Evolutionary conservation across 2,797 vertebrate species (phyloP), one percentile per base, ranked within the genome.

Genomic region (Tokudaia tokunoshimensis): DNA sequence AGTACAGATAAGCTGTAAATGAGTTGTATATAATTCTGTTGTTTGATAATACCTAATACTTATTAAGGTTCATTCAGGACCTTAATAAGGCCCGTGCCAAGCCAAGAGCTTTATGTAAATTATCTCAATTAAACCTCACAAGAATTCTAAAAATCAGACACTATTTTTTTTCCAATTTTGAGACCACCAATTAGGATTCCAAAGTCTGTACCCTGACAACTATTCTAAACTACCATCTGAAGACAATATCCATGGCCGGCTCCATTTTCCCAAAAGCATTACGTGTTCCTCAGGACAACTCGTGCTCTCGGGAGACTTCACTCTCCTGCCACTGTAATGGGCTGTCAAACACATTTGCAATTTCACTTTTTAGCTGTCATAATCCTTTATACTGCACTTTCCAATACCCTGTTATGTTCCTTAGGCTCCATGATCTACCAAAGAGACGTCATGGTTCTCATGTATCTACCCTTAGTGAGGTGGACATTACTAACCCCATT

Each of bases 141-240:
- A 70, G 78, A 31, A 78, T 67, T 92, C 44, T 65, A 57, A 86
- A 90, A 92, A 50, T 9, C 15, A 91, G 17, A 47, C 11, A 29
- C 2, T 47, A 63, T 89, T 86, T 76, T 85, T 59, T 74, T 74
- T 14, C 93, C 89, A 91, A 88, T 31, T 88, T 94, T 59, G 19
- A 94, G 86, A 29, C 14, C 55, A 91, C 91, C 29, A n/a, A 89
- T 83, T 97, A 22, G 15, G 83, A 87, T 52, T 91, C 57, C 34
- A 24, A 34, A 24, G 26, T 84, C 34, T 15, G 2, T 81, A 76
- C 12, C 2, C 13, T 76, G 79, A 50, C 15, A 47, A 44, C 7
- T 80, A 52, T 29, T 14, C 24, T 76, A 65, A 88, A 63, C 65
- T 15, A 55, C 24, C 3, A 24, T 50, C 74, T 12, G 47, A 29